Base-by-base conservation (phyloP, 2,797 vertebrate genomes). In the Gymnoscopelus braueri region DNA sequence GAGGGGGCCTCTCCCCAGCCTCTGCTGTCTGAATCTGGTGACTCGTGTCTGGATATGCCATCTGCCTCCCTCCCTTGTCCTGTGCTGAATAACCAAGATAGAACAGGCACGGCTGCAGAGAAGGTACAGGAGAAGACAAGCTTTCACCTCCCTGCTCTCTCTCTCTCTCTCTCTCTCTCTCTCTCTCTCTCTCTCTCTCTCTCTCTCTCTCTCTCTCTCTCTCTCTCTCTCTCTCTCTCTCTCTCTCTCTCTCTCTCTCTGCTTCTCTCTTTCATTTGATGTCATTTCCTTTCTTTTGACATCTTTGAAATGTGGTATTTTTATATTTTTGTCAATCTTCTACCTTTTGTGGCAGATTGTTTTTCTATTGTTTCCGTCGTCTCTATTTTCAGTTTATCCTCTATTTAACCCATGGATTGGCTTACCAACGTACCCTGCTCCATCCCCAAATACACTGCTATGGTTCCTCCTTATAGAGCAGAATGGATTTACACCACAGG, bases 71-170 rank as follows among this genome's bases (percentile, higher is more conserved):
- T 90, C 0, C 87, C 85, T 0, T 12, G 88, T 71, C 83, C 90
- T 55, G 93, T 91, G 39, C 39, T 44, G 83, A 94, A 95, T 11
- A 78, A 88, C 50, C 89, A 93, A 75, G 87, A 91, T 67, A 93
- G 92, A 85, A 92, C 91, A 13, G 92, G 89, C 5, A 15, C 77
- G 67, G 84, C 90, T 0, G 91, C 93, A 68, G 93, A 96, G 80
- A 97, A 97, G 97, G 98, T 99, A 94, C 51, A 69, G 56, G 35
- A 73, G 56, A 68, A 44, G 50, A 70, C 64, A 24, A 72, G 57
- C 67, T 11, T 68, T 56, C 39, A 32, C 72, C 60, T n/a, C 71
- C 62, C 5, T 11, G 13, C 32, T 5, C 39, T 44, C 75, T 79
- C 73, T 73, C 56, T 63, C 65, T 48, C 10, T 81, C 84, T 78